phyloP scores from a whole-genome alignment of 2,888 invertebrate genomes.

The Homarus gammarus region DNA sequence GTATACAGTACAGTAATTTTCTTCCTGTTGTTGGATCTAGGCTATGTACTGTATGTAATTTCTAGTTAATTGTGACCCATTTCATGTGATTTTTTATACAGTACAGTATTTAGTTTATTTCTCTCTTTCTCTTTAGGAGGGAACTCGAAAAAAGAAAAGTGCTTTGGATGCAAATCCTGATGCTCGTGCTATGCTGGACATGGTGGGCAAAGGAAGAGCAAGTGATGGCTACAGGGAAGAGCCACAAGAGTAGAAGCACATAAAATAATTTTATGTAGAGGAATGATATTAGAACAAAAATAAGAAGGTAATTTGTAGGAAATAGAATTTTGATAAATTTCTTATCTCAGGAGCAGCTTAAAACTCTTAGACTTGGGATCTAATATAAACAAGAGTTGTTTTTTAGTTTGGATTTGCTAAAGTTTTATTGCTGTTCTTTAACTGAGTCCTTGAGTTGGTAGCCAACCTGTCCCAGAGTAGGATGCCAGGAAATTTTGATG shows the following conservation, averaged over 20 bases:
- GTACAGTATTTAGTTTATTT: too few species aligned
- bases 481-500: too few species aligned
- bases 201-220: conserved; percentile 89
- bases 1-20: too few species aligned
- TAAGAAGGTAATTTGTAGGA: background rate
- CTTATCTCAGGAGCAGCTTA: background rate
- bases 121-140: conserved; percentile 78
- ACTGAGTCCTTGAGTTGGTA: background rate
- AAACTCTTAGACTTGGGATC: background rate
- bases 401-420: too few species aligned
- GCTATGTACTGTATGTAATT: too few species aligned
- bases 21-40: too few species aligned
- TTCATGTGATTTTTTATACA: background rate
- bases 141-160: conserved; percentile 82
- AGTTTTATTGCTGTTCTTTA: background rate
- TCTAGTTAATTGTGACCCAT: background rate
- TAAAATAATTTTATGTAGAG: background rate
- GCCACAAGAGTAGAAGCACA: conserved; percentile 7
- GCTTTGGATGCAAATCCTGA: conserved; percentile 88
- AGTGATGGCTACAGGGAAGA: conserved; percentile 87
- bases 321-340: background rate
- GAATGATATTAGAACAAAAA: too few species aligned
- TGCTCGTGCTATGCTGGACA: conserved; percentile 89
- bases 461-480: too few species aligned
- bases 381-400: too few species aligned